Percentiles rank a stretch among this genome's conserved stretches.
Evolutionary conservation across 2,113 vertebrate genomes (phyloP).

Genomic region (Myrmecophaga tridactyla): DNA sequence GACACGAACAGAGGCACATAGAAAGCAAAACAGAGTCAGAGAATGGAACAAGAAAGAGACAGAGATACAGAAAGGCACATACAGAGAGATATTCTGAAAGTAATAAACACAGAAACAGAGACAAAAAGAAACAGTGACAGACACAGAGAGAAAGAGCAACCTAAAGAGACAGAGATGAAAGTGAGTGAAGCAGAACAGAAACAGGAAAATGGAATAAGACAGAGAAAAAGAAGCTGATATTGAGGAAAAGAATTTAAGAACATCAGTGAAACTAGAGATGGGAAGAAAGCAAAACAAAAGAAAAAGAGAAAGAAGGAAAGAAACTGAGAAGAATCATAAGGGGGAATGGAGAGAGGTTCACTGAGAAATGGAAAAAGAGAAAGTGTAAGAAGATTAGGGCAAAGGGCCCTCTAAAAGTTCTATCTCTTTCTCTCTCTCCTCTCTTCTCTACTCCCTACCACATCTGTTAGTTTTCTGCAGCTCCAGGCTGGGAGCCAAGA

Average conservation of each 20-base stretch:
- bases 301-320: background rate
- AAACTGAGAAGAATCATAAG: background rate
- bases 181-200: background rate
- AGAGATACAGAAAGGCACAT: background rate
- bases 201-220: background rate
- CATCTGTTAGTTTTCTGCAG: background rate
- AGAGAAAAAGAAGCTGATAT: background rate
- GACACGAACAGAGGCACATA: background rate
- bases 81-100: background rate
- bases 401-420: background rate
- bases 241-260: background rate
- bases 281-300: conserved; percentile 20
- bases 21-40: background rate
- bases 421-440: background rate
- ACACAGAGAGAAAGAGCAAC: background rate
- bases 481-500: background rate
- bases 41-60: background rate
- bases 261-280: background rate
- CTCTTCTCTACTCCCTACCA: background rate
- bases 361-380: background rate
- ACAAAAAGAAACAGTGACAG: background rate
- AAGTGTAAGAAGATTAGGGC: background rate
- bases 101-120: background rate
- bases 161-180: background rate
- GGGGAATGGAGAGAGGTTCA: conserved; percentile 10